Conservation (phyloP, 2,797 vertebrate genomes). For the Anabacerthia variegaticeps region DNA sequence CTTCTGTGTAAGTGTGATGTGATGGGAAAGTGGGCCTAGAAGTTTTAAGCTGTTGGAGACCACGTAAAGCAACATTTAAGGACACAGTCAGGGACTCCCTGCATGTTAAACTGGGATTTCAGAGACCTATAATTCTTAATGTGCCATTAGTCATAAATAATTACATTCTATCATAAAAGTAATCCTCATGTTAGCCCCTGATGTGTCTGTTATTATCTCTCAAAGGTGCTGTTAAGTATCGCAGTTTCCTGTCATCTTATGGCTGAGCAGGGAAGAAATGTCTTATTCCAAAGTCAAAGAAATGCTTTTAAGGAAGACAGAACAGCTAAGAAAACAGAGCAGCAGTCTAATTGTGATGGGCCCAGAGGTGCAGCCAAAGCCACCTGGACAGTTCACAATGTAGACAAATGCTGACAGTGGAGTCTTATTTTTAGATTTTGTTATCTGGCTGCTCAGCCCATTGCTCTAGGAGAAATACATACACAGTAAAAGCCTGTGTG, state of each 20-base stretch:
- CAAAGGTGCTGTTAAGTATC: not conserved
- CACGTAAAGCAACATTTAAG: not conserved
- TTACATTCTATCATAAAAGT: not conserved
- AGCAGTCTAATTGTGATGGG: not conserved
- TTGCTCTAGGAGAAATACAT: not conserved
- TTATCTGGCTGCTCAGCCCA: not conserved
- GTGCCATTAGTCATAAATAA: not conserved
- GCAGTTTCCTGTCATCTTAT: not conserved
- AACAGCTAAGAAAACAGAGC: not conserved
- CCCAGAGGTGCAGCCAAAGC: not conserved
- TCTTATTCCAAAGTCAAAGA: not conserved
- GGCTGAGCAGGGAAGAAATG: not conserved
- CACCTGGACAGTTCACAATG: not conserved
- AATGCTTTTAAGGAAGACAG: not conserved
- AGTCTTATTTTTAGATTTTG: not conserved
- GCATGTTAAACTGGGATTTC: not conserved
- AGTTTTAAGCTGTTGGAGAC: conserved; percentile 3
- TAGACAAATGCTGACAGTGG: not conserved
- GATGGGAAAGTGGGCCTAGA: not conserved
- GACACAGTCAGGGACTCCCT: not conserved
- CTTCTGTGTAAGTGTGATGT: not conserved
- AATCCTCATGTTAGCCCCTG: not conserved
- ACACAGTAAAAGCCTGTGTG: not conserved
- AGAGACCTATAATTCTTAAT: not conserved
- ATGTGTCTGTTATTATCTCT: not conserved